Evolutionary conservation across 53 echinoderm and acorn worm genomes (phyloP).

Genomic region (Paelopatides confundens): DNA sequence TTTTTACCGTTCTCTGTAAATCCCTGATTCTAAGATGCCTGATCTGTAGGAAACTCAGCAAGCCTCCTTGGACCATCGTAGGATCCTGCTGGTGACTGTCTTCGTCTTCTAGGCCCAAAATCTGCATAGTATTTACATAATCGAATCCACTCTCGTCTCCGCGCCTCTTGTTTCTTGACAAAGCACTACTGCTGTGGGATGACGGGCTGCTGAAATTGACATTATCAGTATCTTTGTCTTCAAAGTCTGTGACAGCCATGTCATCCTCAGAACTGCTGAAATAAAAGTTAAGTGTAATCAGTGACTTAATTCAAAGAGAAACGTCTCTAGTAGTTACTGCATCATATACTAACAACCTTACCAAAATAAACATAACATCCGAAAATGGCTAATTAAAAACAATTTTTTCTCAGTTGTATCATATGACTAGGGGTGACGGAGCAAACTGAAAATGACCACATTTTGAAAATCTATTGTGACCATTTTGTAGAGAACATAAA

Average conservation of each 20-base stretch:
- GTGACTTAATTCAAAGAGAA: too few relatives aligned
- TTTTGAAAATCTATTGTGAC: too few relatives aligned
- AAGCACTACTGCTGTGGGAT: conserved; percentile 66
- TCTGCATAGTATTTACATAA: conserved; percentile 82
- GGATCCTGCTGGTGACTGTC: conserved; percentile 90
- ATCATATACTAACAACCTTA: too few relatives aligned
- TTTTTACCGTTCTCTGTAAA: conserved; percentile 90
- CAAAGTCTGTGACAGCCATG: conserved; percentile 87
- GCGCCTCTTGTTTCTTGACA: conserved; percentile 59
- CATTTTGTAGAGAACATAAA: too few relatives aligned
- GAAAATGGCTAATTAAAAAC: too few relatives aligned
- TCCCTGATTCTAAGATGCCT: conserved; percentile 94
- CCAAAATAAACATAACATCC: too few relatives aligned
- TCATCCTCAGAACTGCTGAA: conserved; percentile 72
- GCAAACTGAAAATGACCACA: too few relatives aligned
- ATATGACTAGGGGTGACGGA: too few relatives aligned
- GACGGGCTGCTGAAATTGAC: conserved; percentile 78
- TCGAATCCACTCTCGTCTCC: conserved; percentile 82
- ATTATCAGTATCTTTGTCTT: conserved; percentile 93
- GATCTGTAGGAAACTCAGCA: conserved; percentile 88
- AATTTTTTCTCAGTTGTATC: too few relatives aligned
- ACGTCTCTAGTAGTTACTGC: too few relatives aligned
- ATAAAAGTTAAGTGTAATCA: not conserved
- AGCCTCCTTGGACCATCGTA: conserved; percentile 93
- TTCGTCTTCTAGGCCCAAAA: conserved; percentile 95